Conservation (phyloP, 2,797 vertebrate genomes). For the Amblyraja radiata region DNA sequence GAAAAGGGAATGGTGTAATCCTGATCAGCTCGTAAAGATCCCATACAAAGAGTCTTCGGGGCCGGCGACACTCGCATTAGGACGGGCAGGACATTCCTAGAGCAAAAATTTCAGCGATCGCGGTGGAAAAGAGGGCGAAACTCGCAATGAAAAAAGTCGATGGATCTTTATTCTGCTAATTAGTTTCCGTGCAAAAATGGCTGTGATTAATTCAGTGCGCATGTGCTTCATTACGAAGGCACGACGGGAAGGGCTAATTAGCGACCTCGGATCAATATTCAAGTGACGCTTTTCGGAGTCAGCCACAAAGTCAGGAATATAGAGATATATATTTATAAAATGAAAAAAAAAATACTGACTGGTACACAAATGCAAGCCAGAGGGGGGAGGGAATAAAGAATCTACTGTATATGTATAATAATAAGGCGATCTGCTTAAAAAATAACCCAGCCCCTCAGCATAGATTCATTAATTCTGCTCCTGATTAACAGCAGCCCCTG, state of each 20-base stretch:
- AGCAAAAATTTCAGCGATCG: conserved; percentile 28
- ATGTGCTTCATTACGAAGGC: conserved; percentile 99
- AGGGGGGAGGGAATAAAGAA: conserved; percentile 43
- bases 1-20: conserved; percentile 33
- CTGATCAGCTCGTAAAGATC: conserved; percentile 34
- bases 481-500: conserved; percentile 30
- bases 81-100: conserved; percentile 22
- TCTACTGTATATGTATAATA: conserved; percentile 37
- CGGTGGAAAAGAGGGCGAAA: conserved; percentile 37
- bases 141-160: conserved; percentile 78
- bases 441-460: conserved; percentile 27
- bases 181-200: conserved; percentile 99
- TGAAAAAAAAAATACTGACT: conserved; percentile 48
- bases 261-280: conserved; percentile 97
- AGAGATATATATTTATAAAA: conserved; percentile 46
- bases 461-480: conserved; percentile 28
- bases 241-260: conserved; percentile 99
- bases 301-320: conserved; percentile 33
- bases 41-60: conserved; percentile 30
- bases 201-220: conserved; percentile 99
- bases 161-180: conserved; percentile 99
- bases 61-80: conserved; percentile 34
- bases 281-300: conserved; percentile 37
- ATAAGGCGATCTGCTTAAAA: conserved; percentile 36
- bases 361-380: conserved; percentile 45